These are phyloP conservation scores for Elymnias hypermnestra DNA, from an alignment of 1,140 invertebrate species.

Conservation along the genomic window DNA sequence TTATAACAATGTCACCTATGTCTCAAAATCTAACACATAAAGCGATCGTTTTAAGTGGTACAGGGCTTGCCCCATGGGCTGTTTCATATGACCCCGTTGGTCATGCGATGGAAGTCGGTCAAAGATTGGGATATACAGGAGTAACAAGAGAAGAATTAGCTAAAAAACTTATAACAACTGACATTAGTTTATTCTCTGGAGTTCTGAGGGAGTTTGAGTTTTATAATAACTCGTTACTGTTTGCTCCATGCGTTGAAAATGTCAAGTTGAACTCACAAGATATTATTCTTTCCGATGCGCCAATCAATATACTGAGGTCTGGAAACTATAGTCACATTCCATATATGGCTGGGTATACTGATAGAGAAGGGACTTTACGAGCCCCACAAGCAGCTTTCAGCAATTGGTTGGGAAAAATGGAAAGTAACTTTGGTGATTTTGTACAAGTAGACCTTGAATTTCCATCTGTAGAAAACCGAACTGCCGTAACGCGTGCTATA, in stretches of 20 bases:
- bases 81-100: constrained; percentile 76
- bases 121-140: constrained; percentile 39
- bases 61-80: constrained; percentile 81
- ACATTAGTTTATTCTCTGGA: constrained; percentile 29
- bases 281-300: constrained; percentile 43
- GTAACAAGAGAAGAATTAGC: constrained; percentile 37
- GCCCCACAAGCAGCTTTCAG: constrained; percentile 33
- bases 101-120: constrained; percentile 44
- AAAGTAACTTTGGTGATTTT: constrained; percentile 48
- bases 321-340: constrained; percentile 55
- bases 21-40: constrained; percentile 76
- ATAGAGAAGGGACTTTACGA: constrained; percentile 55
- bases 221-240: constrained; percentile 47
- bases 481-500: constrained; percentile 29
- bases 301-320: constrained; percentile 42
- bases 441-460: constrained; percentile 46
- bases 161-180: constrained; percentile 27
- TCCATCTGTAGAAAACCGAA: constrained; percentile 25
- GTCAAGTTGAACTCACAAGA: constrained; percentile 30
- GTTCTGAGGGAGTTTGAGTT: constrained; percentile 37
- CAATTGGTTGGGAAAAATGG: constrained; percentile 45
- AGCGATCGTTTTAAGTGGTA: constrained; percentile 78
- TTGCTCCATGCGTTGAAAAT: constrained; percentile 59
- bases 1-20: constrained; percentile 80
- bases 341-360: constrained; percentile 45